A percentile compares a stretch with the other conserved stretches of the same genome.
Evolutionary conservation across 1,140 invertebrate genomes (phyloP).

Genomic region (Planococcus citri): DNA sequence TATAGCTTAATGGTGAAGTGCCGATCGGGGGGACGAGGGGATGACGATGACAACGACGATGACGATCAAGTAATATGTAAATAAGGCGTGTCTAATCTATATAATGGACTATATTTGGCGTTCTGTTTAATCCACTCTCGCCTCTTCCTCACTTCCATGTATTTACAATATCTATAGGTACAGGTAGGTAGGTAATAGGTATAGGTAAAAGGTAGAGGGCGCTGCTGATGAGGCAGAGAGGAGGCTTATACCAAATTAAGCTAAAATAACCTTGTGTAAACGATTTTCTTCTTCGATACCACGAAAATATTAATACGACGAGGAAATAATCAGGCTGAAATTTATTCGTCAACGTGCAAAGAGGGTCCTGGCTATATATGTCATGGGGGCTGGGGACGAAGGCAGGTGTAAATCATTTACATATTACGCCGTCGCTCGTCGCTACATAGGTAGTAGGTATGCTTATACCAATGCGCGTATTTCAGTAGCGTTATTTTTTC

Average conservation of each 20-base stretch:
- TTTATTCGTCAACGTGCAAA: neutral
- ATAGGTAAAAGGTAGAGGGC: too few species aligned
- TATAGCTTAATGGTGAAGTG: neutral
- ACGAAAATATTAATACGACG: neutral
- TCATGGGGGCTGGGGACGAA: too few species aligned
- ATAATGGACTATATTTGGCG: slow-evolving; percentile 2
- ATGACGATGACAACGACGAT: neutral
- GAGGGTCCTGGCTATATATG: too few species aligned
- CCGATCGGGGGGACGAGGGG: too few species aligned
- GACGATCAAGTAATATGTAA: slow-evolving; percentile 7
- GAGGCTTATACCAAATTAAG: neutral
- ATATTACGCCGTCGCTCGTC: too few species aligned
- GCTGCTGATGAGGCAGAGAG: too few species aligned
- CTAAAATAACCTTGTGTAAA: neutral
- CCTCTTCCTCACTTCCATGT: neutral
- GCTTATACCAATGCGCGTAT: too few species aligned
- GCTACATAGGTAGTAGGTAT: too few species aligned
- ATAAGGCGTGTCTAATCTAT: slow-evolving; percentile 6
- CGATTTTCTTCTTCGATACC: neutral
- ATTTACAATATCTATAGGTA: too few species aligned
- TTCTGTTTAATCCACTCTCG: neutral
- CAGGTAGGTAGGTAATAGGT: too few species aligned
- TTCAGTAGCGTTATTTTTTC: too few species aligned
- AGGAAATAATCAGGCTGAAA: neutral
- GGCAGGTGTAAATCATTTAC: too few species aligned